Evolutionary conservation across 2,888 invertebrate species (phyloP).

Genomic region (Tetranychus piercei): DNA sequence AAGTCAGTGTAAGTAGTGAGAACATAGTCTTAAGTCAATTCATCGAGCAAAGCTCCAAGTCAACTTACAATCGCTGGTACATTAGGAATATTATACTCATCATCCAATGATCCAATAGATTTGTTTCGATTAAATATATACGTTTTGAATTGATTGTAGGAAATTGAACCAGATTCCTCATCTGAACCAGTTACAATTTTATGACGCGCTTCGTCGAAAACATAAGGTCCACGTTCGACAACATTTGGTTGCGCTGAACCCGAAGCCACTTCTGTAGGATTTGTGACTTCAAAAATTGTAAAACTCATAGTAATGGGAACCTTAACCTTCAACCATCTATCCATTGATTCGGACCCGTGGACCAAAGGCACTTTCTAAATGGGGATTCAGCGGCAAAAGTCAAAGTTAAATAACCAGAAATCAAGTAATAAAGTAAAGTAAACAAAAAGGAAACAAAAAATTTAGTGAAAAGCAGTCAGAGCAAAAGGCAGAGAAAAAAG

Average conservation of each 20-base stretch:
- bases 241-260: neutral
- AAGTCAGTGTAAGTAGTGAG: neutral
- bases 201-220: conserved; percentile 9
- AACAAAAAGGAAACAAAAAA: neutral
- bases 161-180: conserved; percentile 23
- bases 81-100: conserved; percentile 24
- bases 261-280: neutral
- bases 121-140: conserved; percentile 23
- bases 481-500: neutral
- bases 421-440: neutral
- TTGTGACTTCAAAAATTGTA: conserved; percentile 7
- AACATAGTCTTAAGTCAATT: neutral
- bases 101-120: conserved; percentile 25
- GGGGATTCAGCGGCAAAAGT: no score
- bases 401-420: neutral
- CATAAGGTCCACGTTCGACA: conserved; percentile 16
- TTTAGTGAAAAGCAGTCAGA: neutral
- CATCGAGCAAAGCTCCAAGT: neutral
- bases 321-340: conserved; percentile 6
- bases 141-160: conserved; percentile 22
- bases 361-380: conserved; percentile 6
- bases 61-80: conserved; percentile 26
- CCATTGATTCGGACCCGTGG: conserved; percentile 2
- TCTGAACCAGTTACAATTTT: conserved; percentile 22
- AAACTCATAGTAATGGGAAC: conserved; percentile 15